A percentile compares a stretch with the other conserved stretches of the same genome.
Evolutionary conservation across 1,140 invertebrate species (phyloP).

Genomic region (Heliconius melpomene): DNA sequence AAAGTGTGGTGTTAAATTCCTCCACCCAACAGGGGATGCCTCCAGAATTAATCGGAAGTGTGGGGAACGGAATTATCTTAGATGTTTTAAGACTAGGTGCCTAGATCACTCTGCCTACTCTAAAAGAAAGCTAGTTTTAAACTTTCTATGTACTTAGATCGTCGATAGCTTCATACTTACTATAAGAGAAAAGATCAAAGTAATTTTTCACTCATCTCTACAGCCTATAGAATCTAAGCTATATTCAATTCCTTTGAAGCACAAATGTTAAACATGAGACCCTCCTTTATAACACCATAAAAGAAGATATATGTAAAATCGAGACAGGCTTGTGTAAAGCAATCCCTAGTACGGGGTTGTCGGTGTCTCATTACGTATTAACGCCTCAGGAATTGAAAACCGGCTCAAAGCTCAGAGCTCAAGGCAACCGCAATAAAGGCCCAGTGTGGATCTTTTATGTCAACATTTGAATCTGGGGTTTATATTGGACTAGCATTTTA

Average conservation of each 20-base stretch:
- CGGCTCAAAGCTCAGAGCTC: slow-evolving; percentile 16
- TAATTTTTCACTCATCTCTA: neutral
- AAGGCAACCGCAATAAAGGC: slow-evolving; percentile 17
- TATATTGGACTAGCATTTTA: slow-evolving; percentile 10
- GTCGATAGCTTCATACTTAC: neutral
- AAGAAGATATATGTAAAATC: slow-evolving; percentile 14
- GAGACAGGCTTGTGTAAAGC: slow-evolving; percentile 10
- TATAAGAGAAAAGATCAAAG: neutral
- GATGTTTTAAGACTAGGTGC: too few species aligned
- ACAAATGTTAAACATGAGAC: slow-evolving; percentile 8
- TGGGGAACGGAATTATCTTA: too few species aligned
- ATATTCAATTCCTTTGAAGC: slow-evolving; percentile 8
- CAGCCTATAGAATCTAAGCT: neutral
- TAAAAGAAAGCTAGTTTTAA: too few species aligned
- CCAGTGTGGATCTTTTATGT: slow-evolving; percentile 24
- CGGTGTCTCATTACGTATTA: slow-evolving; percentile 33
- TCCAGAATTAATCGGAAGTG: too few species aligned
- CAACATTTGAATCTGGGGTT: slow-evolving; percentile 8
- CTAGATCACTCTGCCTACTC: too few species aligned
- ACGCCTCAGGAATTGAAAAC: slow-evolving; percentile 29
- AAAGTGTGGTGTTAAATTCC: too few species aligned
- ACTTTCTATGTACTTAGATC: too few species aligned
- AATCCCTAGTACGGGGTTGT: slow-evolving; percentile 11
- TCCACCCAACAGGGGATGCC: too few species aligned
- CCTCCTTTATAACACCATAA: slow-evolving; percentile 15